Evolutionary conservation across 2,888 invertebrate genomes (phyloP), one percentile per base, ranked within the genome.

Genomic region (Cheilosia grossa): DNA sequence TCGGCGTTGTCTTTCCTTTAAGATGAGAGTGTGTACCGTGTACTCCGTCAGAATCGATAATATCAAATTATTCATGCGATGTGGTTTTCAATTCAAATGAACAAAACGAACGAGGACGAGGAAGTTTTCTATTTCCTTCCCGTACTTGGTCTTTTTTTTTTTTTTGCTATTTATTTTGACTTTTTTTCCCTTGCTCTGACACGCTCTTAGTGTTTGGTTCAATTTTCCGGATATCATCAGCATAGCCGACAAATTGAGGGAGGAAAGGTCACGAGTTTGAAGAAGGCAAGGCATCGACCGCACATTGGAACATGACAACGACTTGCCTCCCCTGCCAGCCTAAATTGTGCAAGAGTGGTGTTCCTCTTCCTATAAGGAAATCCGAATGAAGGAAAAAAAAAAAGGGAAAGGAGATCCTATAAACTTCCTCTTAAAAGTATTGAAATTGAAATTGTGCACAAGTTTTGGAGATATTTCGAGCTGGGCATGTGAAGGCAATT

Each of bases 61-160:
- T 85, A 85, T 80, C 81, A 85, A 85, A 85, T 85, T 85, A 85
- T 85, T 85, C 85, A 85, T 85, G 85, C 85, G 80, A 85, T 85
- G 85, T 85, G 85, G 85, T 81, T 85, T 85, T 85, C 85, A 85
- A 85, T 85, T 85, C 85, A 85, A 85, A 85, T 85, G 85, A 85
- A 85, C 80, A 80, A 44, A 72, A 72, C 67, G 77, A 75, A 77
- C 59, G 74, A 63, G 51, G 21, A 61, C 49, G 64, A 77, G 67
- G 56, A 85, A 80, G 66, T 81, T 85, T 85, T 75, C 66, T 49
- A 83, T 80, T 64, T 83, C 54, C 70, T 74, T 74, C 37, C 21
- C 63, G 44, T 63, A 33, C 47, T 58, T 33, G 42, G 40, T 49
- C 21, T 21, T 47, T 15, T 37, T 56, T 56, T 40, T 63, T 64